These are phyloP conservation scores for Elaphurus davidianus DNA, from an alignment of 2,113 vertebrate genomes.

Conservation along the genomic window DNA sequence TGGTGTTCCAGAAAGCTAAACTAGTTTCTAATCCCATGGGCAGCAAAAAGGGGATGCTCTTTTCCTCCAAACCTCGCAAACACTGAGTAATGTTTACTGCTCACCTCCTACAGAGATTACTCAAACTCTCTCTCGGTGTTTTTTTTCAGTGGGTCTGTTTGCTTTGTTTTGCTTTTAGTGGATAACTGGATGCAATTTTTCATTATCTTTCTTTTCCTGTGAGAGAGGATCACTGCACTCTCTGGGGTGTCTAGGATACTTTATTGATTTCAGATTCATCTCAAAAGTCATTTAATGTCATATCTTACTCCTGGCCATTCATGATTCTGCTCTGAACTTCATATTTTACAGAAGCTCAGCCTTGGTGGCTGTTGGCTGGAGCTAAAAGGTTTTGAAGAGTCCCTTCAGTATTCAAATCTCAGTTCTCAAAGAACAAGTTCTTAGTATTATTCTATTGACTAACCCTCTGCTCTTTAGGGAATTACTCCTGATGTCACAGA, in stretches of 20 bases:
- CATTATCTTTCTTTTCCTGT: background rate
- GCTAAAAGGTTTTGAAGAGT: background rate
- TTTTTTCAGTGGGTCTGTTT: background rate
- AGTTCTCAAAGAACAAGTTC: background rate
- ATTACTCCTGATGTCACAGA: background rate
- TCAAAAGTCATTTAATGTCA: background rate
- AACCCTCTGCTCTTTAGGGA: background rate
- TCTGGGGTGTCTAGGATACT: background rate
- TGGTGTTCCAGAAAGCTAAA: background rate
- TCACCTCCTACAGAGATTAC: background rate
- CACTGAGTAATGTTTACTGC: background rate
- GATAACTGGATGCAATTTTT: background rate
- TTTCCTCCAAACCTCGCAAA: background rate
- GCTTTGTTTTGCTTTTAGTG: background rate
- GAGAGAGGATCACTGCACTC: background rate
- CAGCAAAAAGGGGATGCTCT: background rate
- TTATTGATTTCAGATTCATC: background rate
- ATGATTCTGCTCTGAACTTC: background rate
- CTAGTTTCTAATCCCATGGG: background rate
- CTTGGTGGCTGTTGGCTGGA: background rate
- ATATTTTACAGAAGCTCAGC: background rate
- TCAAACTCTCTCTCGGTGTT: background rate
- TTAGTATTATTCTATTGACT: background rate
- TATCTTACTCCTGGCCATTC: background rate
- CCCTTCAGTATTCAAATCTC: background rate